Evolutionary conservation across 2,888 invertebrate species (phyloP).

Genomic region (Aphidius colemani): DNA sequence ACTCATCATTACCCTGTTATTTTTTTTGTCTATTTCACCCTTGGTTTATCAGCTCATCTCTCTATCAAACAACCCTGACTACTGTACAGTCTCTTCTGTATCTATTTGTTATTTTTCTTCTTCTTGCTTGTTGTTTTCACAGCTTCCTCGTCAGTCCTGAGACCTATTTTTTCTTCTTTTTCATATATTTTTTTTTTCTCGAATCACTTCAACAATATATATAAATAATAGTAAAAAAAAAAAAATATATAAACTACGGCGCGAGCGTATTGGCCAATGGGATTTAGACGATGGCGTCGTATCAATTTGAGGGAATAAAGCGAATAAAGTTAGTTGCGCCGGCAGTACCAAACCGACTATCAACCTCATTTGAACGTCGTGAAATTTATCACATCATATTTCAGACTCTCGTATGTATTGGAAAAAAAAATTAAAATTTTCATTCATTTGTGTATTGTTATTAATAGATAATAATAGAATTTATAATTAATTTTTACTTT

Average conservation of each 20-base stretch:
- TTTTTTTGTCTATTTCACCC: too few species aligned
- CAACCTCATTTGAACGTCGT: conserved; percentile 42
- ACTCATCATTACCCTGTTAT: too few species aligned
- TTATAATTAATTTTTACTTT: too few species aligned
- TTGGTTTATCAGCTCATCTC: background rate
- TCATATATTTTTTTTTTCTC: too few species aligned
- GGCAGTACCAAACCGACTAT: conserved; percentile 55
- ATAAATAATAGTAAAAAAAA: background rate
- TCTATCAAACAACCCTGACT: background rate
- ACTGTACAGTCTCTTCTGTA: background rate
- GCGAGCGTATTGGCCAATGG: conserved; percentile 41
- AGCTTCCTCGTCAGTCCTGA: conserved; percentile 28
- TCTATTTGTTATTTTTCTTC: background rate
- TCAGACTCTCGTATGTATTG: too few species aligned
- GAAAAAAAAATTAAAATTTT: too few species aligned
- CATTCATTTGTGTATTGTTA: too few species aligned
- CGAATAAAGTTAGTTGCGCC: conserved; percentile 33
- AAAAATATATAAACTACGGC: conserved; percentile 31
- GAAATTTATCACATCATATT: background rate
- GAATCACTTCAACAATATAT: too few species aligned
- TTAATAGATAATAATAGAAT: too few species aligned
- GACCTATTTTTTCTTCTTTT: conserved; percentile 22
- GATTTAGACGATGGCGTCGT: conserved; percentile 51
- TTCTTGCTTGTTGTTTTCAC: background rate
- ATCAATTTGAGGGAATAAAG: conserved; percentile 48